Evolutionary conservation across 2,888 invertebrate genomes (phyloP), one percentile per base, ranked within the genome.

Genomic region (Quadroppia sp.): DNA sequence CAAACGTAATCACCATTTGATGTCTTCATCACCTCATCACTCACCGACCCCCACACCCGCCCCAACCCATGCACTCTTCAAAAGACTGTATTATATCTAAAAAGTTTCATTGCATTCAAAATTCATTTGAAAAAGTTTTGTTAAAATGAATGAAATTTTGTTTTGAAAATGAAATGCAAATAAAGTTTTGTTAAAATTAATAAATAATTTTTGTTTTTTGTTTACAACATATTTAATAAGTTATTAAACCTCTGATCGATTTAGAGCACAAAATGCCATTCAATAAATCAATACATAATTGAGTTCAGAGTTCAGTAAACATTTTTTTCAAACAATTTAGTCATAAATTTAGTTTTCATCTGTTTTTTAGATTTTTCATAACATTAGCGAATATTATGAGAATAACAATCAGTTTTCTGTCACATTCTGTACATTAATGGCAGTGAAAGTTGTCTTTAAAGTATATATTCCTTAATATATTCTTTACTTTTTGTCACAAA

Each of bases 371-470:
- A n/a, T n/a, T n/a, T n/a, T n/a, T n/a, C n/a, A n/a, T n/a, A n/a
- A n/a, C n/a, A n/a, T n/a, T n/a, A n/a, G n/a, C 17, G 40, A 64
- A 40, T 13, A 40, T 40, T 64, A 40, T 20, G 20, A 30, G 23
- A 64, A 64, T 64, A 64, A 32, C 32, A 64, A 59, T 20, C n/a
- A 36, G 9, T 36, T 59, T 64, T 64, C 36, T 13, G 40, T 23
- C 64, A 64, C 25, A 20, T 64, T 64, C 64, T 40, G 40, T 64
- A 64, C 64, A 64, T 36, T 40, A 64, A 64, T 64, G 64, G 64
- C 36, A 64, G 64, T 64, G 64, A 36, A 30, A 13, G 28, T 28
- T 23, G 28, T 28, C 28, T 56, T 56, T 56, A 23, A n/a, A n/a
- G n/a, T 23, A 23, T 23, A 53, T 28, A 30, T 13, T 56, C 15